Evolutionary conservation across 2,113 vertebrate genomes (phyloP).

Genomic region (Oreotragus oreotragus): DNA sequence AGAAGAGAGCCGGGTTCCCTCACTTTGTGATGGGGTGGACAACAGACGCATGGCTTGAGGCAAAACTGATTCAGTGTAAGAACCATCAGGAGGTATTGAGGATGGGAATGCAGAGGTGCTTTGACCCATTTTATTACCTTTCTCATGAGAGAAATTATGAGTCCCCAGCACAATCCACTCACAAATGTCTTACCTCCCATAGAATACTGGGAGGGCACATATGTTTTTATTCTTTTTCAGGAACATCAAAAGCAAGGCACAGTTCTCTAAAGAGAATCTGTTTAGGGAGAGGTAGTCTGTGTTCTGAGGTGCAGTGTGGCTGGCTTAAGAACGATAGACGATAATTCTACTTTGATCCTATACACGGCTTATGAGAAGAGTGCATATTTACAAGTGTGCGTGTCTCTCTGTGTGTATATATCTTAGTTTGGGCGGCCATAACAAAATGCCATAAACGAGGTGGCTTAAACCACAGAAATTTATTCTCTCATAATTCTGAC

Average conservation of each 20-base stretch:
- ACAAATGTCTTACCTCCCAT: neutral
- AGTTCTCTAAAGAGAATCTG: neutral
- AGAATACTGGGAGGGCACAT: neutral
- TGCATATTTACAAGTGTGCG: neutral
- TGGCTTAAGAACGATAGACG: neutral
- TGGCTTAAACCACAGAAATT: neutral
- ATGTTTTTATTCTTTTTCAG: neutral
- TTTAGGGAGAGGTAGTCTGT: neutral
- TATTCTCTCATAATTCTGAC: neutral
- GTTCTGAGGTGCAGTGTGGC: neutral
- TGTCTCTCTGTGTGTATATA: neutral
- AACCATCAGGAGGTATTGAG: neutral
- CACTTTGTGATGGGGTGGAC: neutral
- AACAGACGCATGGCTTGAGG: neutral
- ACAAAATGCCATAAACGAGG: neutral
- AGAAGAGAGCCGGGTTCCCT: neutral
- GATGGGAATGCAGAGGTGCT: neutral
- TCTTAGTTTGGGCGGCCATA: neutral
- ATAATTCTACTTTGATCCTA: neutral
- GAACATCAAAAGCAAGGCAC: neutral
- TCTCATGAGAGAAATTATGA: neutral
- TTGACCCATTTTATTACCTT: neutral
- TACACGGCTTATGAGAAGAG: neutral
- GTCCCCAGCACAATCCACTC: neutral
- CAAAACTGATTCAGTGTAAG: neutral